Evolutionary conservation across 2,797 vertebrate genomes (phyloP).

Genomic region (Arctocebus calabarensis): DNA sequence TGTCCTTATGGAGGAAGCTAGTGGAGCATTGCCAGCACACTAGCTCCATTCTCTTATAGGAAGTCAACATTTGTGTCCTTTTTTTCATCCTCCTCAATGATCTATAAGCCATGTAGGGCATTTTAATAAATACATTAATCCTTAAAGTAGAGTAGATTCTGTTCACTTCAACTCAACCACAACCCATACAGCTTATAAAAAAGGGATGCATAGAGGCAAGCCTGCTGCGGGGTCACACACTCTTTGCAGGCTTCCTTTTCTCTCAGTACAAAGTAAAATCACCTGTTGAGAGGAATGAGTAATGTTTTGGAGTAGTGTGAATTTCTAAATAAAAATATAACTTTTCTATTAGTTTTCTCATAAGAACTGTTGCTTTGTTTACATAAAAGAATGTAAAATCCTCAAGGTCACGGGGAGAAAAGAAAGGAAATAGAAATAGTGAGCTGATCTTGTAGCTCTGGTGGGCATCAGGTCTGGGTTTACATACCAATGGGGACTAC

Average conservation of each 20-base stretch:
- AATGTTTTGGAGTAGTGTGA: neutral
- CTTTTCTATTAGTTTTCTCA: neutral
- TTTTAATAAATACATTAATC: neutral
- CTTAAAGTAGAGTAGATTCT: neutral
- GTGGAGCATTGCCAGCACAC: neutral
- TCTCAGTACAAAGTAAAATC: neutral
- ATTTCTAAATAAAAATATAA: neutral
- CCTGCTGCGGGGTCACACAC: neutral
- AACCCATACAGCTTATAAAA: neutral
- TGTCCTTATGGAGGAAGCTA: neutral
- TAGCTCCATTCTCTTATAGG: neutral
- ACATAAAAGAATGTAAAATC: neutral
- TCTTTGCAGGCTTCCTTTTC: neutral
- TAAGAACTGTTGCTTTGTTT: neutral
- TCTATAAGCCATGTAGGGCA: neutral
- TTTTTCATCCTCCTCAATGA: neutral
- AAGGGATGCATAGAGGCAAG: neutral
- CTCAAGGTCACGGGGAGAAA: accelerated
- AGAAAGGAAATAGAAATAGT: neutral
- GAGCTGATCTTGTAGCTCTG: neutral
- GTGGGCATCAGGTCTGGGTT: neutral
- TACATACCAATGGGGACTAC: neutral
- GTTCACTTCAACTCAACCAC: neutral
- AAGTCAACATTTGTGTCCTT: neutral
- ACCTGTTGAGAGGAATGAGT: neutral